phyloP scores from a whole-genome alignment of 2,888 invertebrate genomes.

The Ligdia adustata region DNA sequence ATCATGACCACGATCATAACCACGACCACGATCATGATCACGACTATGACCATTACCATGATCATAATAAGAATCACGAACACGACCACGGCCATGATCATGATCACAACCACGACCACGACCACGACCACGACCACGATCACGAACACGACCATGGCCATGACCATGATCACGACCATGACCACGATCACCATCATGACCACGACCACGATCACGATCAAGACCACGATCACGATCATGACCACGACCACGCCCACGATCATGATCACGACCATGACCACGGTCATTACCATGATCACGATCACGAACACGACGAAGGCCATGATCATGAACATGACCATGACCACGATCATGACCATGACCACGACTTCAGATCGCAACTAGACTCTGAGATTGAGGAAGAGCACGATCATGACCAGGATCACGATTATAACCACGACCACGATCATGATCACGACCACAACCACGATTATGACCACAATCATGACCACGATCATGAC shows the following conservation, averaged over 20 bases:
- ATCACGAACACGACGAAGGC: too few relatives aligned
- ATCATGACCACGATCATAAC: too few relatives aligned
- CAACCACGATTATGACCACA: background rate
- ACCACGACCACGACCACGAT: too few relatives aligned
- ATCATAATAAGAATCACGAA: background rate
- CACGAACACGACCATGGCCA: background rate
- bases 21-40: background rate
- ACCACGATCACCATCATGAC: background rate
- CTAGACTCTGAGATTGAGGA: too few relatives aligned
- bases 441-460: background rate
- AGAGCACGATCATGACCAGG: too few relatives aligned
- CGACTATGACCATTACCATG: background rate
- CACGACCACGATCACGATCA: too few relatives aligned
- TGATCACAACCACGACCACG: too few relatives aligned
- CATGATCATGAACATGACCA: background rate
- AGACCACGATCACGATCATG: too few relatives aligned
- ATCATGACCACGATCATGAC: background rate
- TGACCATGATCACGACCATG: conserved; percentile 1
- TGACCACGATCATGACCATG: too few relatives aligned
- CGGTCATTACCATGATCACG: background rate
- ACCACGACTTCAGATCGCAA: too few relatives aligned
- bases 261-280: too few relatives aligned
- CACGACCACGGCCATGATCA: too few relatives aligned
- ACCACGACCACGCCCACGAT: conserved; percentile 4
- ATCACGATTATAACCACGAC: background rate